Evolutionary conservation across 2,888 invertebrate genomes (phyloP), one percentile per base, ranked within the genome.

Genomic region (Herminia tarsipennalis): DNA sequence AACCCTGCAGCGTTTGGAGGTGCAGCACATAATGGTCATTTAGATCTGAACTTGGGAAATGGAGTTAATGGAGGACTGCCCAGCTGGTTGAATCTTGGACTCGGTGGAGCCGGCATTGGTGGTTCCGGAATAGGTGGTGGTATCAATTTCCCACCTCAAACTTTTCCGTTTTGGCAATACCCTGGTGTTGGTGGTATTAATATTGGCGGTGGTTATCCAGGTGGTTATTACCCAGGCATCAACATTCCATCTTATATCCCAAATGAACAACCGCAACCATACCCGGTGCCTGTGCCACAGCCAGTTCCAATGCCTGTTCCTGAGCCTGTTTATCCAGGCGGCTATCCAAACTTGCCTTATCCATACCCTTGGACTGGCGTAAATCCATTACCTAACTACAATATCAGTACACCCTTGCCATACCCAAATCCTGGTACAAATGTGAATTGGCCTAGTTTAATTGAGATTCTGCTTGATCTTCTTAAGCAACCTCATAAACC

Each of bases 1-100:
- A 59, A 46, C 29, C 50, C 55, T 25, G 36, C 22, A 20, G 18
- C 32, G 5, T 5, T 18, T 22, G n/a, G n/a, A n/a, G 14, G 13
- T 5, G 14, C 5, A 10, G 22, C 2, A 33, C 20, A 8, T 8
- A 21, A 12, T 10, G n/a, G 13, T 3, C 9, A 13, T 5, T 9
- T 14, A n/a, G 22, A 34, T 22, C 13, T 22, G 4, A 13, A 8
- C 16, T 12, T 21, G 1, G 2, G 5, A 5, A 10, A 10, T 25
- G 3, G 3, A 10, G 25, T 3, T 10, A 8, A 10, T 10, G 20
- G 5, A 18, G 20, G 3, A 4, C 5, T 4, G 5, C 5, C 5
- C 20, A 18, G 20, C 5, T 18, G 24, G 8, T 24, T 2, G 8
- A 24, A 5, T 24, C 24, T 24, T n/a, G n/a, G n/a, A n/a, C n/a